phyloP scores from a whole-genome alignment of 2,797 vertebrate genomes.

The Synaphobranchus kaupii region DNA sequence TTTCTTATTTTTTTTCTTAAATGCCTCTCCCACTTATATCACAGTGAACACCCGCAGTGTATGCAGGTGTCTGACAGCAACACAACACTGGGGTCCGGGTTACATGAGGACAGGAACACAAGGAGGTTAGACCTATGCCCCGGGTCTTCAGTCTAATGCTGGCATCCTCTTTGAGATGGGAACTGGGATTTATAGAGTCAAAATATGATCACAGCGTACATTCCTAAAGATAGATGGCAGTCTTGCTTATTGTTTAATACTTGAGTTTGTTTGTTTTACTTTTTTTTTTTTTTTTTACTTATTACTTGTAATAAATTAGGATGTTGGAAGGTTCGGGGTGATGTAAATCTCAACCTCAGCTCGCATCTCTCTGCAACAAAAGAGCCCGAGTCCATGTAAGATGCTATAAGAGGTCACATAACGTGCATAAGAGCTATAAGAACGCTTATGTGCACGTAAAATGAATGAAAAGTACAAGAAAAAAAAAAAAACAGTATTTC shows the following conservation, averaged over 20 bases:
- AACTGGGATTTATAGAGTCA: background rate
- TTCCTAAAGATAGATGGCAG: background rate
- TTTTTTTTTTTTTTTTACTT: background rate
- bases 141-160: background rate
- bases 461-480: too few relatives aligned
- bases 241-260: background rate
- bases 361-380: too few relatives aligned
- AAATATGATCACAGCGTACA: background rate
- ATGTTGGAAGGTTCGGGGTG: background rate
- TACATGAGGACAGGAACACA: background rate
- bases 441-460: too few relatives aligned
- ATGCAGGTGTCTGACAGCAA: background rate
- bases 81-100: background rate
- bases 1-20: background rate
- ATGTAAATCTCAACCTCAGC: background rate
- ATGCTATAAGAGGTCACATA: background rate
- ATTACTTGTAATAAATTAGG: background rate
- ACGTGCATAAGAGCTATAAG: too few relatives aligned
- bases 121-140: background rate
- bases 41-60: background rate
- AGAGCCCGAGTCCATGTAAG: too few relatives aligned
- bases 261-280: background rate
- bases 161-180: background rate
- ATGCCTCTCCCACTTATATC: background rate
- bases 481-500: background rate